Evolutionary conservation across 2,888 invertebrate genomes (phyloP), one percentile per base, ranked within the genome.

Genomic region (Ennomos erosarius): DNA sequence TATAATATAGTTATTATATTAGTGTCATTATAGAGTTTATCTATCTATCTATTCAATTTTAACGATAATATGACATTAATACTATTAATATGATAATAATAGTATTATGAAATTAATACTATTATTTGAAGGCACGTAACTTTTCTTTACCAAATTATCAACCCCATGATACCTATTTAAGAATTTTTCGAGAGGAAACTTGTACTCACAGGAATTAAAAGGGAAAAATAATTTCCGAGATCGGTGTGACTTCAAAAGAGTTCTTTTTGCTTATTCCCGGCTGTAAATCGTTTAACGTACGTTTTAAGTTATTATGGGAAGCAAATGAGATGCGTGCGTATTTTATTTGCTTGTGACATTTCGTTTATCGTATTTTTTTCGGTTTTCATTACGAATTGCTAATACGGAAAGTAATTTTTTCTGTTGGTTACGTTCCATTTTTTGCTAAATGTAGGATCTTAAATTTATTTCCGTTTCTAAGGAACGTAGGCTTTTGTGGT

Each of bases 201-300:
- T 71, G 67, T 76, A 71, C 72, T 74, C 70, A 63, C 69, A 68
- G 65, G 74, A 79, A 81, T 83, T 84, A 81, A 73, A 47, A 62
- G 70, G 65, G 65, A 67, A 74, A 72, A 69, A 71, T 81, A 78
- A 85, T 82, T 82, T 79, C 71, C 68, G 70, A 78, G 76, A 81
- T 82, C 76, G 70, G 65, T 70, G 74, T 66, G 64, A 72, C 71
- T 75, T 80, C 76, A 76, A 75, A 76, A 67, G 73, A 71, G 65
- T 62, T 61, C 36, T 13, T 75, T 73, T 69, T 68, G 70, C 69
- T 75, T 73, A 75, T 74, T 75, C 59, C 54, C 55, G 45, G 36
- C 65, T 62, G 57, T 49, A 70, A 76, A 76, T 72, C 73, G 70
- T 66, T 73, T 74, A 9, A 11, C 54, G 49, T 73, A 70, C 74